A percentile compares a stretch with the other conserved stretches of the same genome.
These are phyloP conservation scores for Decapterus maruadsi DNA, from an alignment of 2,797 vertebrate genomes.

Conservation along the genomic window DNA sequence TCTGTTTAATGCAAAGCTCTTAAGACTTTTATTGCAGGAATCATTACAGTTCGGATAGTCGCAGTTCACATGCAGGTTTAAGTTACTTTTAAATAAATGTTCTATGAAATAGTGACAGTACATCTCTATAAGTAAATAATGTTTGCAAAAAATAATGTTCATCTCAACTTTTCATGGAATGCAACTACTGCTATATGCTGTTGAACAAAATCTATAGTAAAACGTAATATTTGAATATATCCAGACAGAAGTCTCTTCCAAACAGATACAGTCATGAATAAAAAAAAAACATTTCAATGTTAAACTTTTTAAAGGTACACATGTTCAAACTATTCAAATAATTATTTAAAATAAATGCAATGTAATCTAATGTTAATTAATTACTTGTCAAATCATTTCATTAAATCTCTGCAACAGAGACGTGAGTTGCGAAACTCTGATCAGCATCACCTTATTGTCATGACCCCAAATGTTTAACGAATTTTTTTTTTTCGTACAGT, in stretches of 20 bases:
- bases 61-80: background rate
- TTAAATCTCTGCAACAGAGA: too few relatives aligned
- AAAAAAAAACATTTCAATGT: background rate
- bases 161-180: conserved; percentile 4
- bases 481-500: too few relatives aligned
- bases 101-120: background rate
- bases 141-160: background rate
- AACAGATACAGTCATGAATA: background rate
- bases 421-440: too few relatives aligned
- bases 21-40: background rate
- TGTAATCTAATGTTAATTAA: background rate
- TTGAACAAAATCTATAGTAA: background rate
- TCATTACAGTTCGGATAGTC: background rate
- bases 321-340: too few relatives aligned
- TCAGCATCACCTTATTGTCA: too few relatives aligned
- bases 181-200: background rate
- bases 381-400: background rate
- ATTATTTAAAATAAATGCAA: background rate
- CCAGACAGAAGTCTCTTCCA: background rate
- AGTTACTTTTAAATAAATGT: background rate
- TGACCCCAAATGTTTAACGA: too few relatives aligned
- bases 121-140: conserved; percentile 25
- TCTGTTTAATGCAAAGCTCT: accelerated
- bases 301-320: too few relatives aligned
- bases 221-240: background rate